These are phyloP conservation scores for Drosophila infuscata DNA, from an alignment of 2,888 invertebrate genomes.

Conservation along the genomic window DNA sequence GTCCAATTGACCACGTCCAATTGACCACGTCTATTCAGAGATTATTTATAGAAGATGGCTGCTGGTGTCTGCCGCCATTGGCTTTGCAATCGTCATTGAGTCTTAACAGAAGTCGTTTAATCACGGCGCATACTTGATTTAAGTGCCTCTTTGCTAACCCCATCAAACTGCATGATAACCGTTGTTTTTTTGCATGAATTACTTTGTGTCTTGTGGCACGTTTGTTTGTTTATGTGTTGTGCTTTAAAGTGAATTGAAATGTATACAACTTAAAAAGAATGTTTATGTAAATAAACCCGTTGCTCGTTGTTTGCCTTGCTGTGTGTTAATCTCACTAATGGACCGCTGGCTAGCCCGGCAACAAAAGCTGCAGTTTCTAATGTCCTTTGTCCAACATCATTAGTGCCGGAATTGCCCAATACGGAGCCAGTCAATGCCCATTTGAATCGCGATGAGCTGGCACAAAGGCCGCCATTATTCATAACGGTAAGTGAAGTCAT, in stretches of 20 bases:
- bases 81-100: constrained; percentile 27
- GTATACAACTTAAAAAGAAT: not conserved
- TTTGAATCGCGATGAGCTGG: constrained; percentile 85
- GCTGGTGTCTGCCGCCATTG: constrained; percentile 19
- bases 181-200: constrained; percentile 48
- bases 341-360: constrained; percentile 60
- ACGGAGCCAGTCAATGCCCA: constrained; percentile 84
- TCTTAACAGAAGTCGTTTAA: constrained; percentile 7
- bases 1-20: not conserved
- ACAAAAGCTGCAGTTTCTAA: constrained; percentile 65
- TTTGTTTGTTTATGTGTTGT: constrained; percentile 37
- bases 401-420: constrained; percentile 81
- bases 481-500: constrained; percentile 87
- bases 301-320: constrained; percentile 43
- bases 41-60: not conserved
- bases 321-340: constrained; percentile 75
- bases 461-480: constrained; percentile 88
- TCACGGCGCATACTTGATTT: constrained; percentile 43
- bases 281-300: constrained; percentile 8
- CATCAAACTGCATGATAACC: constrained; percentile 52
- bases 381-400: constrained; percentile 53
- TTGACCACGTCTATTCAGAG: not conserved
- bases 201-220: constrained; percentile 10
- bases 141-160: constrained; percentile 35
- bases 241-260: constrained; percentile 46